Base-by-base conservation (phyloP, 2,888 invertebrate genomes). In the Parasteatoda lunata region DNA sequence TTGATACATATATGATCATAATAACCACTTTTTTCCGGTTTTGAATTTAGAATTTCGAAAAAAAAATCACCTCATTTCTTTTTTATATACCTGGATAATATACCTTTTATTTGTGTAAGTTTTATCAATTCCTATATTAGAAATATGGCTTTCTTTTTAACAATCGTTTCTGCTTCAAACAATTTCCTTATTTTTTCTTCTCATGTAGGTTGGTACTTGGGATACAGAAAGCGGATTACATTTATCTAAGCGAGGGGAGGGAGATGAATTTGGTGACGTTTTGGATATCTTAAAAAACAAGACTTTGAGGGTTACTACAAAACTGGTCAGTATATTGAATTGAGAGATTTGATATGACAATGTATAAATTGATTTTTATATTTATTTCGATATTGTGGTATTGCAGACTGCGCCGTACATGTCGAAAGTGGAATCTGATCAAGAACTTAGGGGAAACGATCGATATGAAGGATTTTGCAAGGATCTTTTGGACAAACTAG, bases 391-490 rank as follows among this genome's bases (percentile, higher is more conserved):
- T 71, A 30, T 11, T 9, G 49, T 49, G 0, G 51, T 30, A 1
- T 81, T 70, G 4, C 92, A 98, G 97, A 96, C 95, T 91, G 94
- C 94, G 70, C 98, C 98, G 0, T 98, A 98, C 90, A 95, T 96
- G 11, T 96, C 97, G 96, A 91, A 95, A n/a, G 96, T 95, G 91
- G 94, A 95, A 90, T 94, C 95, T 0, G 91, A 94, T n/a, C 92
- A 96, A 90, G 95, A 95, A 89, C 93, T 96, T 79, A 93, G 93
- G 72, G 97, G 97, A 1, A 97, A 97, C 91, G 96, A 95, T 89
- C 94, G 95, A 30, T 97, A 94, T 91, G 96, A 97, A 92, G 97
- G 97, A 8, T 98, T 96, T 91, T 96, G 96, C 49, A 95, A 98
- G 78, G 98, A 98, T 91, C 92, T 98, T 15, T 95, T 98, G 83